Conservation (phyloP, 35 echinoderm and acorn worm species). For the Anneissia japonica region DNA sequence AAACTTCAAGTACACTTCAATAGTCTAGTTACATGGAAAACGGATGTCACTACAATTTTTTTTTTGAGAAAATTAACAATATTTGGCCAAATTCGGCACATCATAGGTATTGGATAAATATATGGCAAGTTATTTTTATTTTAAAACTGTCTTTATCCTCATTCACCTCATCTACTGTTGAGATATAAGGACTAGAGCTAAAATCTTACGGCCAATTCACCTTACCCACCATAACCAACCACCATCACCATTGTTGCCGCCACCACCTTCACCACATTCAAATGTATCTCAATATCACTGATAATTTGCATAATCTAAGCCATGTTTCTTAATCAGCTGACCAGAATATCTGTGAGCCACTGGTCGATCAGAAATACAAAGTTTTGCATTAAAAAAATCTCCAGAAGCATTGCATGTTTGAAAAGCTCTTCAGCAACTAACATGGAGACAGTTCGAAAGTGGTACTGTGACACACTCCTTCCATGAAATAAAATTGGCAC, state of each 20-base stretch:
- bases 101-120: neutral
- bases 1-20: constrained; percentile 1
- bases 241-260: too few species aligned
- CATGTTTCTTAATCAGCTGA: neutral
- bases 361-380: neutral
- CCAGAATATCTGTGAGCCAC: neutral
- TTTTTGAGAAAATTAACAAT: neutral
- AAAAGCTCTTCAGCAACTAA: neutral
- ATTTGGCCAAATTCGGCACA: neutral
- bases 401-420: neutral
- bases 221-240: neutral
- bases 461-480: neutral
- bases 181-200: too few species aligned
- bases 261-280: too few species aligned
- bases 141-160: neutral
- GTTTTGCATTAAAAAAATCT: neutral
- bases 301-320: neutral
- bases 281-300: neutral
- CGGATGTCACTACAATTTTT: neutral
- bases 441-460: neutral
- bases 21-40: neutral
- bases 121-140: neutral
- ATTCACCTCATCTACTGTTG: neutral
- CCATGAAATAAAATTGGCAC: neutral
- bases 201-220: neutral